phyloP scores from a whole-genome alignment of 37 sponge, comb jelly and placozoan genomes.

The Aphrocallistes beatrix region DNA sequence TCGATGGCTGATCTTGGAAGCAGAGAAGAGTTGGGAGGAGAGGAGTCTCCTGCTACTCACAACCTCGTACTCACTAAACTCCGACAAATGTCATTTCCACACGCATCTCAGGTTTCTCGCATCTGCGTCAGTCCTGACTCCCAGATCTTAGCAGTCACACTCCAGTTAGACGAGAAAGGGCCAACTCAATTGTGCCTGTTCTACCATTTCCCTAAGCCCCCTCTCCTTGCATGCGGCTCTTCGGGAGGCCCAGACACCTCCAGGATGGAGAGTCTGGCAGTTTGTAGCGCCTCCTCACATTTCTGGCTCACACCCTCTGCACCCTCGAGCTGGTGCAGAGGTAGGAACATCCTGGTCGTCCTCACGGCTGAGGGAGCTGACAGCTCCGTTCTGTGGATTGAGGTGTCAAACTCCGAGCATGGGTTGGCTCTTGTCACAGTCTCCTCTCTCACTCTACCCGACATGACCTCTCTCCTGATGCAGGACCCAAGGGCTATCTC shows the following conservation, averaged over 20 bases:
- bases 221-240: neutral
- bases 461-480: neutral
- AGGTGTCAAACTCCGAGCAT: neutral
- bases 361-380: neutral
- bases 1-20: no score
- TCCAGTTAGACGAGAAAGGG: neutral
- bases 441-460: neutral
- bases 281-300: neutral
- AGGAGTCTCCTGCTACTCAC: neutral
- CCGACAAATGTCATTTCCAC: neutral
- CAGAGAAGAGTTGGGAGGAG: neutral
- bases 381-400: neutral
- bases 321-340: neutral
- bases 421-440: neutral
- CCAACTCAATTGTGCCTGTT: neutral
- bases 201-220: neutral
- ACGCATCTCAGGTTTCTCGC: neutral
- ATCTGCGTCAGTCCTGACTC: neutral
- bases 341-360: slow-evolving; percentile 3
- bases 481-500: neutral
- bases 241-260: neutral
- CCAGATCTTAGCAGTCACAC: neutral
- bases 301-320: neutral
- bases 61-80: neutral
- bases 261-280: neutral